Evolutionary conservation across 2,888 invertebrate genomes (phyloP).

Genomic region (Eutolmus rufibarbis): DNA sequence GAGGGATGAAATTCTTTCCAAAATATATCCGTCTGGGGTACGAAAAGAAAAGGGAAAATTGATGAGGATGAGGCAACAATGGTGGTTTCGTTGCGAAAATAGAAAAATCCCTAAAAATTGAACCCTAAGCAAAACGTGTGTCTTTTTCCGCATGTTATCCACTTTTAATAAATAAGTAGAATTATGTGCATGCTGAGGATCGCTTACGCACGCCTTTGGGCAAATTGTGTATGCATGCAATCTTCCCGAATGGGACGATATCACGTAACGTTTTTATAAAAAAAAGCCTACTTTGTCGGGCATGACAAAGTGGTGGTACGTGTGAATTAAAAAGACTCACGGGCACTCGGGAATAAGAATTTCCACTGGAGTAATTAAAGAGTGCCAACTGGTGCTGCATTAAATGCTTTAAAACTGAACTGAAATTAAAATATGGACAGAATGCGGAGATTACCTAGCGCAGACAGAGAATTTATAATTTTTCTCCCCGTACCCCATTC

Average conservation of each 20-base stretch:
- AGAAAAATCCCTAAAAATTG: background rate
- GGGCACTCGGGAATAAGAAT: background rate
- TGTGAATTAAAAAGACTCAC: conserved; percentile 16
- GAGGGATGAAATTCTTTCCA: background rate
- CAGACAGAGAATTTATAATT: background rate
- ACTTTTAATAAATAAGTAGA: conserved; percentile 4
- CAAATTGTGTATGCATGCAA: background rate
- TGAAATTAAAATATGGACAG: background rate
- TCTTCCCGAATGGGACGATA: background rate
- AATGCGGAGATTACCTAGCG: background rate
- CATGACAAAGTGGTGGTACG: conserved; percentile 13
- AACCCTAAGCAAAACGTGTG: background rate
- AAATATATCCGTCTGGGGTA: background rate
- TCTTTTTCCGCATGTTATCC: background rate
- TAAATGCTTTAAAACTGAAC: background rate
- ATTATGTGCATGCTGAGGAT: background rate
- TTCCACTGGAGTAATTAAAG: background rate
- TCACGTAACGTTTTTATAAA: background rate
- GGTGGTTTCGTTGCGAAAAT: background rate
- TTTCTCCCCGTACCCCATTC: background rate
- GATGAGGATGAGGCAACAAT: background rate
- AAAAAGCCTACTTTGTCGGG: background rate
- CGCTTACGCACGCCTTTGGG: background rate
- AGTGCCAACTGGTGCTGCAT: background rate
- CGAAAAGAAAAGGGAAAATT: background rate